phyloP scores from a whole-genome alignment of 2,888 invertebrate species.

The Caenorhabditis sinica region DNA sequence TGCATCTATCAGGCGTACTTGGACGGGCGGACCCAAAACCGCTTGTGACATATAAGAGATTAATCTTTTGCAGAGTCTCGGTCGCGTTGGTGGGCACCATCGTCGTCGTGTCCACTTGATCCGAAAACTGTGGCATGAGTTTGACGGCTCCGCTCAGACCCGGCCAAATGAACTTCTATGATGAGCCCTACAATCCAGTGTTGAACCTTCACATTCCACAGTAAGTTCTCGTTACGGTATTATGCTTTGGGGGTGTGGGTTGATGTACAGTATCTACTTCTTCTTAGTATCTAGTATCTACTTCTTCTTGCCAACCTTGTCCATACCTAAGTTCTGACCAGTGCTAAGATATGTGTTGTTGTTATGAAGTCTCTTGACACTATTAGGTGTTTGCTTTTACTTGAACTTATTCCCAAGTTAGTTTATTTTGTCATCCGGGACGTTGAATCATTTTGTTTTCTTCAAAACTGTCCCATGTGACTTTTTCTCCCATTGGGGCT shows the following conservation, averaged over 20 bases:
- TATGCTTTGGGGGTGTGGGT: not conserved
- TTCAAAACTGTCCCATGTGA: no score
- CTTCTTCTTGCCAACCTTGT: no score
- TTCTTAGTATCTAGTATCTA: no score
- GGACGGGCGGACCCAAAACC: constrained; percentile 21
- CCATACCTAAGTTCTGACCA: no score
- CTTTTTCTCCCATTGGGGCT: no score
- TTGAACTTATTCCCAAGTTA: no score
- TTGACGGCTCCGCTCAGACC: constrained; percentile 45
- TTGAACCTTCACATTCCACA: constrained; percentile 54
- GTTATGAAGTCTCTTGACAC: no score
- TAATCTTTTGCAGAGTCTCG: constrained; percentile 51
- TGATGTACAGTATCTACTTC: no score
- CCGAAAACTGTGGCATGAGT: constrained; percentile 56
- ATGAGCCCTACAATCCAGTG: constrained; percentile 60
- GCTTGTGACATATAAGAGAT: constrained; percentile 56
- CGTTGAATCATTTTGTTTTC: no score
- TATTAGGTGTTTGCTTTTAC: no score
- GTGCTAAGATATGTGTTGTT: no score
- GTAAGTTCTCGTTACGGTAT: constrained; percentile 42
- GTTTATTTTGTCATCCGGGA: no score
- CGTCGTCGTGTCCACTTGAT: constrained; percentile 27
- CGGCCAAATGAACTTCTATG: constrained; percentile 63
- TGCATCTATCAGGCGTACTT: constrained; percentile 50
- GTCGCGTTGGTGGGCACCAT: not conserved